Percentiles rank a stretch among this genome's conserved stretches.
These are phyloP conservation scores for Litocranius walleri DNA, from an alignment of 2,113 vertebrate species.

Conservation along the genomic window DNA sequence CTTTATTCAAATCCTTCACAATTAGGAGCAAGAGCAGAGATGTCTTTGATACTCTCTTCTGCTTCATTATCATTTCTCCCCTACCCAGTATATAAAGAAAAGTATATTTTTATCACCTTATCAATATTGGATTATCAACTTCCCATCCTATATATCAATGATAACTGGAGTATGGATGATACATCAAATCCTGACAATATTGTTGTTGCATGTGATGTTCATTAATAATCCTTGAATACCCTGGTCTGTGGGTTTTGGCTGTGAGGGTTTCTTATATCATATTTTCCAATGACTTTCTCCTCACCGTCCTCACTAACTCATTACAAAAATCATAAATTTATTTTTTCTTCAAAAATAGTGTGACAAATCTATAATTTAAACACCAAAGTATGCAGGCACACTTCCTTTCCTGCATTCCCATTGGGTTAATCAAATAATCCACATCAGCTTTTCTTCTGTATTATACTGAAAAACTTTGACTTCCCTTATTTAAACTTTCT, in stretches of 20 bases:
- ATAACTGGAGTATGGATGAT: neutral
- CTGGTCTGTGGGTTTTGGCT: neutral
- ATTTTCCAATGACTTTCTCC: neutral
- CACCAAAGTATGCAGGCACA: accelerated
- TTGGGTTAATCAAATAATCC: neutral
- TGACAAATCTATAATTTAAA: neutral
- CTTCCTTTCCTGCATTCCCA: neutral
- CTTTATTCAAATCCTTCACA: neutral
- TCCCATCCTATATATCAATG: neutral
- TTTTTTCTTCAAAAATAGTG: neutral
- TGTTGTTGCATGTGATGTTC: neutral
- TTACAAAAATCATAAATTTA: neutral
- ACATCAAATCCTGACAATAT: neutral
- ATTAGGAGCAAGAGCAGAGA: neutral
- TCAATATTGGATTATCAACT: neutral
- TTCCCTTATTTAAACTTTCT: neutral
- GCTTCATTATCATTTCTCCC: neutral
- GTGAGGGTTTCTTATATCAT: neutral
- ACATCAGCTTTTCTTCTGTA: neutral
- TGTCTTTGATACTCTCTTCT: neutral
- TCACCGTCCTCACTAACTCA: neutral
- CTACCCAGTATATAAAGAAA: neutral
- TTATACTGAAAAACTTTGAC: neutral
- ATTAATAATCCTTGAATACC: neutral
- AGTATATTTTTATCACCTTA: neutral